phyloP scores from a whole-genome alignment of 2,888 invertebrate species.

The Smittia sp. region DNA sequence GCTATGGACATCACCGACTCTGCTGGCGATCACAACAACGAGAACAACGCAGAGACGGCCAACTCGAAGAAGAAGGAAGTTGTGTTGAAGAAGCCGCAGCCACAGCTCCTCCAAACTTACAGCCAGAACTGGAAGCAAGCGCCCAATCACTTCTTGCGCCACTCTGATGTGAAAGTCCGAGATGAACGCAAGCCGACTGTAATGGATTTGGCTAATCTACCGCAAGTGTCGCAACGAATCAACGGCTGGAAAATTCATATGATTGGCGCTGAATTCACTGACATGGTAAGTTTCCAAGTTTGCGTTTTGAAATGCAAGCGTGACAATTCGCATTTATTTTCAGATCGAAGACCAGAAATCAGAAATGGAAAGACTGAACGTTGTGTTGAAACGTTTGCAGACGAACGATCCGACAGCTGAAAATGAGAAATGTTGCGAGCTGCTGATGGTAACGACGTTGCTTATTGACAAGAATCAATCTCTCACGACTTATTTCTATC shows the following conservation, averaged over 20 bases:
- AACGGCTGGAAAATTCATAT: slow-evolving; percentile 96
- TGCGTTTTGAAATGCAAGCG: not conserved
- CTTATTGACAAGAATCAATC: not conserved
- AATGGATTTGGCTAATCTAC: slow-evolving; percentile 85
- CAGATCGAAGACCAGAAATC: slow-evolving; percentile 58
- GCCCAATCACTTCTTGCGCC: slow-evolving; percentile 70
- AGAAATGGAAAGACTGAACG: slow-evolving; percentile 52
- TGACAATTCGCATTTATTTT: slow-evolving; percentile 44
- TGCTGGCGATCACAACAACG: not conserved
- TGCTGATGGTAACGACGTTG: slow-evolving; percentile 58
- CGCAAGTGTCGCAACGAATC: slow-evolving; percentile 79
- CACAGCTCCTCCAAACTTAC: slow-evolving; percentile 62
- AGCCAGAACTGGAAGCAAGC: slow-evolving; percentile 69
- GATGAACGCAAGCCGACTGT: slow-evolving; percentile 84
- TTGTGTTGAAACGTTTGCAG: slow-evolving; percentile 50
- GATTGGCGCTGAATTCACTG: slow-evolving; percentile 88
- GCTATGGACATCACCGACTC: slow-evolving; percentile 34
- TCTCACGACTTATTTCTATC: not conserved
- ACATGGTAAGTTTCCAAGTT: slow-evolving; percentile 63
- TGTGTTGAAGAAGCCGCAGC: slow-evolving; percentile 51
- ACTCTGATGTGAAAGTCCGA: slow-evolving; percentile 81
- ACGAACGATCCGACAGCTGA: slow-evolving; percentile 55
- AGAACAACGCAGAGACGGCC: slow-evolving; percentile 19
- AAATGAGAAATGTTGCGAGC: slow-evolving; percentile 58
- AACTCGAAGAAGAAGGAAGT: slow-evolving; percentile 45